phyloP scores from a whole-genome alignment of 2,888 invertebrate species.

The Eupithecia tripunctaria region DNA sequence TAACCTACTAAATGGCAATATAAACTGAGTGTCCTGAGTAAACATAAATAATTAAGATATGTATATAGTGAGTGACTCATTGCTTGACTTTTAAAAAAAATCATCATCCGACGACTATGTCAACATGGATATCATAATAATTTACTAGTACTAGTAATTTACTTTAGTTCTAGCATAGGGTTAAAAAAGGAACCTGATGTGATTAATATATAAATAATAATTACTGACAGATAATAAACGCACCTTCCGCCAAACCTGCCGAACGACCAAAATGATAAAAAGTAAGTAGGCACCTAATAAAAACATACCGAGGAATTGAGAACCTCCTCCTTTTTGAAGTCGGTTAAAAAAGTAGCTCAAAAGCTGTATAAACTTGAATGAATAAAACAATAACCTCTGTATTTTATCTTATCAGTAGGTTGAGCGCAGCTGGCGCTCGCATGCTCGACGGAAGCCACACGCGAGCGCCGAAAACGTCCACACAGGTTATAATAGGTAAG shows the following conservation, averaged over 20 bases:
- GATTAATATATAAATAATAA: no score
- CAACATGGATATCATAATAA: no score
- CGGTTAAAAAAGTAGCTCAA: neutral
- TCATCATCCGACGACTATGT: no score
- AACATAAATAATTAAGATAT: no score
- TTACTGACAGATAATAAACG: no score
- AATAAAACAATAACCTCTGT: slow-evolving; percentile 5
- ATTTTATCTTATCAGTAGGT: slow-evolving; percentile 44
- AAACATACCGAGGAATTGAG: no score
- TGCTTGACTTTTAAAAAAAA: neutral
- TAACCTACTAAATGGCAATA: neutral
- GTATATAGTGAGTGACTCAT: neutral
- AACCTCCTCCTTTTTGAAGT: no score
- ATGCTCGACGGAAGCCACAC: slow-evolving; percentile 66
- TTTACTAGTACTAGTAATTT: no score
- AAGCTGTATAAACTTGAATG: slow-evolving; percentile 7
- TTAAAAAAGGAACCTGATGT: no score
- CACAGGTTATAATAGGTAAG: slow-evolving; percentile 43
- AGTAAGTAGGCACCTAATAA: no score
- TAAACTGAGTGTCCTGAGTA: neutral
- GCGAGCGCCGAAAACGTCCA: slow-evolving; percentile 64
- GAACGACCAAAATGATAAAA: neutral
- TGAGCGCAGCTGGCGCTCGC: slow-evolving; percentile 51
- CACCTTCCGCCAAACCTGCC: neutral
- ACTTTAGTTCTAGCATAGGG: no score